phyloP scores from a whole-genome alignment of 2,797 vertebrate genomes.

The Rhadinocentrus ornatus region DNA sequence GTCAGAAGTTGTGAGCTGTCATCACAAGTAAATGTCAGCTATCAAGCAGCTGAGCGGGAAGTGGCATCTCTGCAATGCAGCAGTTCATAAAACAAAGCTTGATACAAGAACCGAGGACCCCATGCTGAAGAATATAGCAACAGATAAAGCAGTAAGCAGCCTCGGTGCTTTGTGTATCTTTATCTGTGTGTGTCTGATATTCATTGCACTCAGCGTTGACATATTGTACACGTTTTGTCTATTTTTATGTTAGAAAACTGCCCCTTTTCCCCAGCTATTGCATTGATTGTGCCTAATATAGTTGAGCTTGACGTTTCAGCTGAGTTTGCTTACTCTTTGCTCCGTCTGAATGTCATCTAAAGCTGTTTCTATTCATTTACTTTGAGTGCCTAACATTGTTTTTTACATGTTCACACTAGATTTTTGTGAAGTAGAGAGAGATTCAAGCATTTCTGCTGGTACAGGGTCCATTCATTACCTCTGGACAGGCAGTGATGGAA shows the following conservation, averaged over 20 bases:
- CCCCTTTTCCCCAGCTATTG: slow-evolving; percentile 15
- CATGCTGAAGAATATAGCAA: not conserved
- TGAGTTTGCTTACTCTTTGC: slow-evolving; percentile 25
- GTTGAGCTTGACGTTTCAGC: slow-evolving; percentile 39
- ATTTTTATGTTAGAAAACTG: not conserved
- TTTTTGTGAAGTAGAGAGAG: slow-evolving; percentile 50
- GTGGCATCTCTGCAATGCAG: not conserved
- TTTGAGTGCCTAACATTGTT: slow-evolving; percentile 51
- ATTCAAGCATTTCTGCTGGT: slow-evolving; percentile 45
- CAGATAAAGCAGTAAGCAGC: not conserved
- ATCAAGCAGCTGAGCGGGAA: not conserved
- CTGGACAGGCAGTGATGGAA: slow-evolving; percentile 70
- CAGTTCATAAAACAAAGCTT: not conserved
- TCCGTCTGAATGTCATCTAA: slow-evolving; percentile 27
- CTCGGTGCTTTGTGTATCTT: not conserved
- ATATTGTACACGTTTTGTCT: not conserved
- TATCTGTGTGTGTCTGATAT: not conserved
- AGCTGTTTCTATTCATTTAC: slow-evolving; percentile 38
- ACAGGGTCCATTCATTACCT: slow-evolving; percentile 64
- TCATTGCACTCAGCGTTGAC: slow-evolving; percentile 6
- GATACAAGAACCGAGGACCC: not conserved
- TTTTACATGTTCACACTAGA: slow-evolving; percentile 58
- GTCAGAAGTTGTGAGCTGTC: not conserved
- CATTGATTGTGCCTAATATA: slow-evolving; percentile 30
- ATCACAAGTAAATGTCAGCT: not conserved